Base-by-base conservation (phyloP, 2,888 invertebrate genomes). In the Eustalomyia histrio region DNA sequence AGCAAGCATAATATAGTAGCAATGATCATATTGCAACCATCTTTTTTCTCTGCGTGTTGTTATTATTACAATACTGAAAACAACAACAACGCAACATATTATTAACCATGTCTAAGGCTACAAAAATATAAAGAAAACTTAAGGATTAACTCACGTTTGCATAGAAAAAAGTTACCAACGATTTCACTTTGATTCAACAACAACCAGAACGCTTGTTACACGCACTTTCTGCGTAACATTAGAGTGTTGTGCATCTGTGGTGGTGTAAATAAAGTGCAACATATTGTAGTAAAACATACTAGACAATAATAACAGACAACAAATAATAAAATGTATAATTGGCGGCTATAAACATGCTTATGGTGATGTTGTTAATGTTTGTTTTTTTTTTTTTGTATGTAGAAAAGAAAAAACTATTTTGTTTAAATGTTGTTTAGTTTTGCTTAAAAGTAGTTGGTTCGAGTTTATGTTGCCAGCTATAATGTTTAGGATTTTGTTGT, bases 311-410 rank as follows among this genome's bases (percentile, higher is more conserved):
- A 81, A 78, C 73, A 78, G 55, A 61, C 78, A 78, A 81, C 76
- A 81, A 78, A 76, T 81, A 81, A 78, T 81, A 81, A 81, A 76
- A 81, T 81, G 69, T 81, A 78, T 81, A 81, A 81, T 81, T 81
- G 81, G 78, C 78, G 78, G 76, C 81, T 81, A 78, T 78, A 81
- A 81, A 81, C 81, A 81, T 76, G 69, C 81, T 78, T 74, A 74
- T 71, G 78, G 78, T 74, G 73, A 73, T 81, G 73, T 76, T 81
- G 80, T 81, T 76, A 78, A 65, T 80, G 60, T 73, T 60, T 71
- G 57, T 50, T 4, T 14, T 33, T 53, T 58, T 47, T 52, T 47
- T 47, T 43, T 14, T 43, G 12, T n/a, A 7, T 21, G 1, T 39
- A 5, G 7, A 7, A 39, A 39, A 39, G 4, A 39, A 39, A 39